These are phyloP conservation scores for Melanostigma gelatinosum DNA, from an alignment of 2,113 vertebrate genomes.

Conservation along the genomic window DNA sequence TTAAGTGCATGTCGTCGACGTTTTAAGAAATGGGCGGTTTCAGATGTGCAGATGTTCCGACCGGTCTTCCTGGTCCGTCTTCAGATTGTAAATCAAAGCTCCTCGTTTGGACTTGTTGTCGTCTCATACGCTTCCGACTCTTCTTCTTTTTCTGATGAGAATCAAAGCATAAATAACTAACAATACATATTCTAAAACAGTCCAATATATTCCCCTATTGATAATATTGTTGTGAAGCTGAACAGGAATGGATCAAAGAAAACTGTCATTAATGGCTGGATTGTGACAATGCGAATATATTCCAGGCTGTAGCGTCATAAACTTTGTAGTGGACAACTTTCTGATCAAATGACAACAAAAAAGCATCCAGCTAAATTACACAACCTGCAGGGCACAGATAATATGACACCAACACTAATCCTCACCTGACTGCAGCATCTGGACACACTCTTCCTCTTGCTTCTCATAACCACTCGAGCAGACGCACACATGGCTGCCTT, in stretches of 20 bases:
- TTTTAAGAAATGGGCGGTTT: conserved; percentile 9
- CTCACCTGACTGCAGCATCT: conserved; percentile 74
- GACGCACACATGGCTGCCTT: conserved; percentile 87
- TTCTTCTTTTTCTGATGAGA: conserved; percentile 55
- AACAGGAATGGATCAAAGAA: background rate
- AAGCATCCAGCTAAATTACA: background rate
- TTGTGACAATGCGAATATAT: background rate
- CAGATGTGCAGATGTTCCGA: background rate
- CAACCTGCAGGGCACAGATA: background rate
- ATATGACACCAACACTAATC: background rate
- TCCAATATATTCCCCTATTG: background rate
- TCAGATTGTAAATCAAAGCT: conserved; percentile 74
- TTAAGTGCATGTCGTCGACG: conserved; percentile 59
- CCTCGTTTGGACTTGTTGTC: conserved; percentile 39
- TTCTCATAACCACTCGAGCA: conserved; percentile 87
- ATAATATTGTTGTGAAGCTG: background rate
- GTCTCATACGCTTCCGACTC: conserved; percentile 17
- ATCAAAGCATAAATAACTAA: background rate
- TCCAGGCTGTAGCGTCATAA: background rate
- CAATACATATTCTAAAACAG: background rate
- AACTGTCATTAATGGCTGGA: background rate
- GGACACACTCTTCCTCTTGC: conserved; percentile 84
- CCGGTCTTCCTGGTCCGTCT: background rate
- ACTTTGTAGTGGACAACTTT: background rate
- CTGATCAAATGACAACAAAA: background rate